Conservation (phyloP, 2,888 invertebrate genomes). For the Sabatieria punctata region DNA sequence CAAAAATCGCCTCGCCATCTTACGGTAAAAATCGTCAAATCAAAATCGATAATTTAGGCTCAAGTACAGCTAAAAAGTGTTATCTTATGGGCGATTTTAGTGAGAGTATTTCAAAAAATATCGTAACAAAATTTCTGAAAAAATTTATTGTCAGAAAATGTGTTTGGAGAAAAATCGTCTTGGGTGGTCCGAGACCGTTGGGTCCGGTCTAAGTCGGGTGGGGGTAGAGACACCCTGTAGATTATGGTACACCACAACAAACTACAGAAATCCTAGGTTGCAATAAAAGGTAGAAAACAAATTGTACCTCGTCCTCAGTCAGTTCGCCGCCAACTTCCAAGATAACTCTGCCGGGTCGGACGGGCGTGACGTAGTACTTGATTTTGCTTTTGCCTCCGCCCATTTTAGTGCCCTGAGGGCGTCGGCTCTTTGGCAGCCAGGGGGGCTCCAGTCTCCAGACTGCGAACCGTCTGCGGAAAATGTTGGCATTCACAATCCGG, state of each 20-base stretch:
- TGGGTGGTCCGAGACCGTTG: no score
- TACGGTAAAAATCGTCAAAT: no score
- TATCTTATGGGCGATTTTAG: no score
- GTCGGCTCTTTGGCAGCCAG: conserved; percentile 84
- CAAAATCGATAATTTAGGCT: no score
- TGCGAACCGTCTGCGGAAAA: conserved; percentile 65
- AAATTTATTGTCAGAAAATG: not conserved
- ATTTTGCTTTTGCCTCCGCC: conserved; percentile 91
- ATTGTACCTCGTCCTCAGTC: conserved; percentile 47
- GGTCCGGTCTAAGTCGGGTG: no score
- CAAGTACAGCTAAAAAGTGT: no score
- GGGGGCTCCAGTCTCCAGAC: conserved; percentile 83
- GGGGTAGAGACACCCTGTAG: no score
- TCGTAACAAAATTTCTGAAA: not conserved
- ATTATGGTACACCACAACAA: no score
- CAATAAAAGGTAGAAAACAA: conserved; percentile 10
- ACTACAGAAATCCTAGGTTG: no score
- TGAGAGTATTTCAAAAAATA: no score
- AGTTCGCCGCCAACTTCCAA: conserved; percentile 79
- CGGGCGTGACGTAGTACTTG: conserved; percentile 81
- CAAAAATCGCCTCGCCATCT: no score
- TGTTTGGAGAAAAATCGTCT: not conserved
- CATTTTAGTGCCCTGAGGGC: conserved; percentile 41
- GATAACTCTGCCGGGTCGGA: conserved; percentile 74
- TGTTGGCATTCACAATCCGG: conserved; percentile 52